Evolutionary conservation across 2,797 vertebrate genomes (phyloP).

Genomic region (Chaetodon trifasciatus): DNA sequence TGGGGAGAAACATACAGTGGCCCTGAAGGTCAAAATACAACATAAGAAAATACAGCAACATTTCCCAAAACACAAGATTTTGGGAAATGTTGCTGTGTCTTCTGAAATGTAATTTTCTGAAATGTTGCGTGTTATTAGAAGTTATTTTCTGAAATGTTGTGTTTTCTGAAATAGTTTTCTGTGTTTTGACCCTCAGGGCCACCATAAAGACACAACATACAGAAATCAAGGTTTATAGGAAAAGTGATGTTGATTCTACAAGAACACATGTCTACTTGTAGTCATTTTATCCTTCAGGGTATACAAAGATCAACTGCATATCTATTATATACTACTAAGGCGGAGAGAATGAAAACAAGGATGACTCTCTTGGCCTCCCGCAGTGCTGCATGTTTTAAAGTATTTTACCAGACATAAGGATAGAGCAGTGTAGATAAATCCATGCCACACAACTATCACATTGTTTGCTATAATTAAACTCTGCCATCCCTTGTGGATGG

Average conservation of each 20-base stretch:
- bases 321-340: constrained; percentile 40
- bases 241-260: neutral
- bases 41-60: no score
- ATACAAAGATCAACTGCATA: constrained; percentile 26
- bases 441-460: constrained; percentile 55
- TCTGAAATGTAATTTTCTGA: no score
- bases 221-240: constrained; percentile 6
- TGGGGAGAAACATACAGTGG: neutral
- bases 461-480: constrained; percentile 79
- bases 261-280: constrained; percentile 2
- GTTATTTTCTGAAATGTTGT: no score
- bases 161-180: no score
- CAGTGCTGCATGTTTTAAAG: constrained; percentile 16
- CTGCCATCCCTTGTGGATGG: constrained; percentile 54
- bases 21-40: no score
- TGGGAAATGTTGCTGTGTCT: no score
- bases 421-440: constrained; percentile 53
- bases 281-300: constrained; percentile 32
- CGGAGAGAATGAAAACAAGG: constrained; percentile 32
- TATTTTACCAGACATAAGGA: constrained; percentile 8
- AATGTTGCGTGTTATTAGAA: no score
- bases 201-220: neutral
- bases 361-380: constrained; percentile 33
- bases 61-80: no score
- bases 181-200: no score